A percentile compares a stretch with the other conserved stretches of the same genome.
Conservation (phyloP, 1,140 invertebrate species). For the Pemphigus obesinymphae region DNA sequence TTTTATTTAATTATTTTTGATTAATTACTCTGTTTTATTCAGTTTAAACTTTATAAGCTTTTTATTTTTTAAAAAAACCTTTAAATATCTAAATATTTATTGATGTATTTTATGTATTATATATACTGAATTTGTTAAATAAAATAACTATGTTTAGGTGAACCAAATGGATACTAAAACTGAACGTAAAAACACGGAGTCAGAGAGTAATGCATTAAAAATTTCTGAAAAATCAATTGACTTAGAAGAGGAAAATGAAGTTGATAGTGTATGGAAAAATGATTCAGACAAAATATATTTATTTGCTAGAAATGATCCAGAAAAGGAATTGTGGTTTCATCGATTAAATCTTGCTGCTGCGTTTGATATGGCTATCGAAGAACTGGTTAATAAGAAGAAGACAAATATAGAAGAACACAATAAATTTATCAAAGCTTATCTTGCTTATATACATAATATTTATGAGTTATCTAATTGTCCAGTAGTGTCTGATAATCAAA, state of each 20-base stretch:
- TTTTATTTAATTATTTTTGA: too few species aligned
- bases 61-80: neutral
- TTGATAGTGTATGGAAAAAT: conserved; percentile 18
- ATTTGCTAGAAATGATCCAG: conserved; percentile 75
- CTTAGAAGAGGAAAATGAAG: conserved; percentile 12
- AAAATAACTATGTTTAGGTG: neutral
- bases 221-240: neutral
- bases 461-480: neutral
- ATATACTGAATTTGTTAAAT: neutral
- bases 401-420: conserved; percentile 30
- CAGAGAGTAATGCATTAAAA: neutral
- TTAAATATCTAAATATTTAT: neutral
- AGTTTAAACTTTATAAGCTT: neutral
- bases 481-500: neutral
- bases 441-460: conserved; percentile 17
- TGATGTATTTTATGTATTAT: neutral
- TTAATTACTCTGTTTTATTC: neutral
- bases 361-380: conserved; percentile 22
- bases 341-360: conserved; percentile 49
- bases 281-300: conserved; percentile 55
- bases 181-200: neutral
- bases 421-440: conserved; percentile 23
- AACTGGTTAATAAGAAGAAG: conserved; percentile 23
- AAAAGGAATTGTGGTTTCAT: conserved; percentile 81
- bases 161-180: neutral